Base-by-base conservation (phyloP, 2,888 invertebrate genomes). In the Caenorhabditis sulstoni region DNA sequence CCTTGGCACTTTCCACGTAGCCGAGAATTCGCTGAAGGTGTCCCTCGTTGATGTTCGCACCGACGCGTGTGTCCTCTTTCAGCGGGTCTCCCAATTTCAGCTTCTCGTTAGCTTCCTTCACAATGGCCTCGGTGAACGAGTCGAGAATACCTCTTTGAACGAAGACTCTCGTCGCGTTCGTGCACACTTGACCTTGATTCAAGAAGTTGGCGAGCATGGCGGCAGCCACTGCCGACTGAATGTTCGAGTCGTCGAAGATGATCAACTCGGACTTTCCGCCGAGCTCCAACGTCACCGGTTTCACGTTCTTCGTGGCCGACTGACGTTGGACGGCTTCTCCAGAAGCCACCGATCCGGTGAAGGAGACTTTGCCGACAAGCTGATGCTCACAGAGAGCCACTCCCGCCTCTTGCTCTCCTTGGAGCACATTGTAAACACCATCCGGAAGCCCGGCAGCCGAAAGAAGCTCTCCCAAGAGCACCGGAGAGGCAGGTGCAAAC, bases 181-280 rank as follows among this genome's bases (percentile, higher is more conserved):
- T 92, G 86, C 93, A 93, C 12, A 93, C 93, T 92, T 93, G 87
- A 5, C 89, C 79, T 85, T 93, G 93, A 39, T 92, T 91, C 22
- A 92, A 89, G 86, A 92, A 93, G 89, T 93, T 93, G 12, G 93
- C 93, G 86, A 93, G 83, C 90, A 93, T 90, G 16, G 93, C 92
- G 1, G 92, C 92, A 77, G 92, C 92, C 14, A 93, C 92, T 41
- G 93, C 93, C 84, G 92, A 91, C 37, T 91, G 91, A 18, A 93
- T 44, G 84, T 92, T 88, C 58, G 91, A 90, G 86, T 93, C 93
- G 4, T 91, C 91, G 88, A 92, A 92, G 41, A 93, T 91, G 58
- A 93, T 91, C 66, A 93, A 87, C 3, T 93, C 92, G 1, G 92
- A 92, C 83, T 93, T 93, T 20, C 93, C 93, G 29, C 93, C 93